A percentile compares a stretch with the other conserved stretches of the same genome.
Conservation (phyloP, 2,888 invertebrate genomes). For the Acleris literana region DNA sequence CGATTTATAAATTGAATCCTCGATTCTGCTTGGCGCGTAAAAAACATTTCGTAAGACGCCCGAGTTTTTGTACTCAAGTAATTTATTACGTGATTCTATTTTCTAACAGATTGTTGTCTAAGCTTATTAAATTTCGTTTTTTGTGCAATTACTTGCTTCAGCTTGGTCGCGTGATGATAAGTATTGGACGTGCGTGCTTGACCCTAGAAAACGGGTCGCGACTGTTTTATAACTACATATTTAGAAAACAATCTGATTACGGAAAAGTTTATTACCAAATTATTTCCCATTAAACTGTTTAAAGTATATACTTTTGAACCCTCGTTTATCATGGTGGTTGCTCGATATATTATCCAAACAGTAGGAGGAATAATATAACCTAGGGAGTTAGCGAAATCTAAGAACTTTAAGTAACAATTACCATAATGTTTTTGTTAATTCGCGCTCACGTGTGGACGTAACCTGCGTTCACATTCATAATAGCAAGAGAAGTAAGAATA, state of each 20-base stretch:
- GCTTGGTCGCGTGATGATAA: conserved; percentile 16
- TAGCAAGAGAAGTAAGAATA: too few species aligned
- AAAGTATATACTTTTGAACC: too few species aligned
- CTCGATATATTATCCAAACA: too few species aligned
- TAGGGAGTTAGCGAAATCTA: too few species aligned
- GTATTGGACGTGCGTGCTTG: conserved; percentile 5
- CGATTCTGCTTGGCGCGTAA: conserved; percentile 17
- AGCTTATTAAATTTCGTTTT: conserved; percentile 47
- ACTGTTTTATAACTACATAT: conserved; percentile 13
- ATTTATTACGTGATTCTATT: conserved; percentile 71
- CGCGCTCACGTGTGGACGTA: too few species aligned
- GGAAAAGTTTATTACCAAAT: too few species aligned
- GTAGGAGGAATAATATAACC: too few species aligned
- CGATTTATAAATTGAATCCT: conserved; percentile 26
- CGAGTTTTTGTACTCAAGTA: conserved; percentile 47
- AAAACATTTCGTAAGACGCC: conserved; percentile 34
- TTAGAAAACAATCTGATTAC: not conserved
- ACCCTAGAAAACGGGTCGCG: conserved; percentile 2
- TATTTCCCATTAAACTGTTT: too few species aligned
- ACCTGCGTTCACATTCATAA: too few species aligned
- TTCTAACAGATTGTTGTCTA: conserved; percentile 55
- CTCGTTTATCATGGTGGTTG: too few species aligned
- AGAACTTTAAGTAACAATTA: too few species aligned
- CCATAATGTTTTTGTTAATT: too few species aligned
- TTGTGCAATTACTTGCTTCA: conserved; percentile 18